A percentile compares a stretch with the other conserved stretches of the same genome.
Conservation (phyloP, 1,140 invertebrate species). For the Laupala kohalensis region DNA sequence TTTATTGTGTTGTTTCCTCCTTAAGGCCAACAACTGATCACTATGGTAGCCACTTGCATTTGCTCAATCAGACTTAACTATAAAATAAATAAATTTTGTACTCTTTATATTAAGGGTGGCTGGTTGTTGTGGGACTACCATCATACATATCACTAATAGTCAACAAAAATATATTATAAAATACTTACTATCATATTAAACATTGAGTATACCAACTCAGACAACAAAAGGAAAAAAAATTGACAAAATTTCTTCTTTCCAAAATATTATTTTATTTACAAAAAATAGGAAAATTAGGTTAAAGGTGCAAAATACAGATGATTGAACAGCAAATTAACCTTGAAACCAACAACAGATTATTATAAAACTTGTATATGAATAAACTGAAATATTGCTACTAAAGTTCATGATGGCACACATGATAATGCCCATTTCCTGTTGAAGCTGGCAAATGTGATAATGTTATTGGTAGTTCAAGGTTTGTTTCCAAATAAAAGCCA, state of each 20-base stretch:
- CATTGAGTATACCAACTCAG: not conserved
- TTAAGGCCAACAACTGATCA: not conserved
- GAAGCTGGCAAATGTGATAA: too few relatives aligned
- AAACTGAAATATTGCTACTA: not conserved
- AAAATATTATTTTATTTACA: not conserved
- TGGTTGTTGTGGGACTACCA: not conserved
- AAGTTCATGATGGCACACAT: not conserved
- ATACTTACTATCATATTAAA: not conserved
- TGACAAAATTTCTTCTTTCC: not conserved
- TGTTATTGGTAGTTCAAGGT: not conserved
- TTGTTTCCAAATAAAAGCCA: not conserved
- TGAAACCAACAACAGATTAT: not conserved
- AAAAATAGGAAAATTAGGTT: not conserved
- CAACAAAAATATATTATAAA: not conserved
- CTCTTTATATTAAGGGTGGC: not conserved
- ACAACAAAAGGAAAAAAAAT: not conserved
- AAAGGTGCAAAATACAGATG: not conserved
- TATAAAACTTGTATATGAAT: not conserved
- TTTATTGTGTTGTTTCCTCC: not conserved
- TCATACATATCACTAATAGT: too few relatives aligned
- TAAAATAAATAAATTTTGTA: not conserved
- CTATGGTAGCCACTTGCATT: not conserved
- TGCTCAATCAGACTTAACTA: not conserved
- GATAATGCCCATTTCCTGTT: not conserved
- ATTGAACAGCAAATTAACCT: not conserved